Evolutionary conservation across 2,797 vertebrate genomes (phyloP).

Genomic region (Myiotriccus ornatus): DNA sequence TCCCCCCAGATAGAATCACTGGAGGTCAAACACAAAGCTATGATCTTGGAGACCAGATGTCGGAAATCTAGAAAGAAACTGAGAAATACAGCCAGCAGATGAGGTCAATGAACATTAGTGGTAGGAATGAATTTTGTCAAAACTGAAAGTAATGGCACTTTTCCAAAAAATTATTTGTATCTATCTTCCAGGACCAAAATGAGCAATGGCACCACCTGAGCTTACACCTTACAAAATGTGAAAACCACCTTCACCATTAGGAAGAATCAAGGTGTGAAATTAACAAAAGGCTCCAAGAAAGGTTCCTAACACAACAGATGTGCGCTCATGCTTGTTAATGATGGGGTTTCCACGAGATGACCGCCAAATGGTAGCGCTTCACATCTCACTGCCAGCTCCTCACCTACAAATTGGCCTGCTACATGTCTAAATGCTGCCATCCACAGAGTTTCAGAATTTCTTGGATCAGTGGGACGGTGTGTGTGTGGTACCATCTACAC

Average conservation of each 20-base stretch:
- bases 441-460: not conserved
- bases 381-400: not conserved
- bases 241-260: not conserved
- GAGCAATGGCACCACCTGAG: not conserved
- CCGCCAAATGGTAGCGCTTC: slow-evolving; percentile 39
- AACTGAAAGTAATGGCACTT: not conserved
- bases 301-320: not conserved
- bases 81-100: not conserved
- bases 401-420: not conserved
- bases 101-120: not conserved
- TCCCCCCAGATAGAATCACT: not conserved
- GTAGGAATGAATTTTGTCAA: not conserved
- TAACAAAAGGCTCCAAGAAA: not conserved
- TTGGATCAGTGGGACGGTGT: not conserved
- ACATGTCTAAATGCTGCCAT: not conserved
- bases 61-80: not conserved
- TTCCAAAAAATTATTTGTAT: not conserved
- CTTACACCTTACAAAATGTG: not conserved
- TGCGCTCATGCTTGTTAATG: not conserved
- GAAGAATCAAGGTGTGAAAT: slow-evolving; percentile 6
- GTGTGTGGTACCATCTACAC: not conserved
- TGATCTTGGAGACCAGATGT: not conserved
- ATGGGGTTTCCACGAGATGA: not conserved
- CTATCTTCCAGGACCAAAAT: not conserved
- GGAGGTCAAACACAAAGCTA: not conserved